phyloP scores from a whole-genome alignment of 2,113 vertebrate species.

The Gymnocephalus cernua region DNA sequence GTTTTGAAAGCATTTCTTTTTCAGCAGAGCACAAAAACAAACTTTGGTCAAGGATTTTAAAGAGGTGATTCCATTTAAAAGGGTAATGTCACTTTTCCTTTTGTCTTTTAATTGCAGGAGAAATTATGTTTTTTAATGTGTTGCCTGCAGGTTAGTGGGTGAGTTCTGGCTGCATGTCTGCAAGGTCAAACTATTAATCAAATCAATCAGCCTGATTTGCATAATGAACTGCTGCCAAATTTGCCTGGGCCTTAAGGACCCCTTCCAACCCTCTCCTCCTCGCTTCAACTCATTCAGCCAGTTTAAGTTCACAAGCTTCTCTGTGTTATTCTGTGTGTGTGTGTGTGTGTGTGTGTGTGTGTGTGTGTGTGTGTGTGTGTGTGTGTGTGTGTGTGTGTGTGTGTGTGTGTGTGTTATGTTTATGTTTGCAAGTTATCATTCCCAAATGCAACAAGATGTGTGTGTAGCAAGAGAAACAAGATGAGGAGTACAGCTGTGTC shows the following conservation, averaged over 20 bases:
- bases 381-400: no score
- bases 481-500: conserved; percentile 50
- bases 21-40: conserved; percentile 16
- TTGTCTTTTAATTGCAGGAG: conserved; percentile 3
- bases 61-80: conserved; percentile 30
- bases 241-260: conserved; percentile 9
- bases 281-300: conserved; percentile 11
- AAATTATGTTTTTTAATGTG: conserved; percentile 34
- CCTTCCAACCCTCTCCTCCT: neutral
- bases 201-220: conserved; percentile 84
- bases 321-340: conserved; percentile 31
- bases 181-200: conserved; percentile 76
- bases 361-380: no score
- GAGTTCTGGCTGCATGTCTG: conserved; percentile 38
- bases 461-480: conserved; percentile 32
- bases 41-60: conserved; percentile 37
- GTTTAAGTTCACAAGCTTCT: conserved; percentile 36
- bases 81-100: neutral
- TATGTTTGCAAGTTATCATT: conserved; percentile 14
- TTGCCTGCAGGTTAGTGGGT: conserved; percentile 33
- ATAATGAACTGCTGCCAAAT: conserved; percentile 80
- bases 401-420: no score
- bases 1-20: conserved; percentile 18
- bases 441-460: conserved; percentile 22
- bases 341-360: no score